phyloP scores from a whole-genome alignment of 1,140 invertebrate species.

The Metopolophium dirhodum region DNA sequence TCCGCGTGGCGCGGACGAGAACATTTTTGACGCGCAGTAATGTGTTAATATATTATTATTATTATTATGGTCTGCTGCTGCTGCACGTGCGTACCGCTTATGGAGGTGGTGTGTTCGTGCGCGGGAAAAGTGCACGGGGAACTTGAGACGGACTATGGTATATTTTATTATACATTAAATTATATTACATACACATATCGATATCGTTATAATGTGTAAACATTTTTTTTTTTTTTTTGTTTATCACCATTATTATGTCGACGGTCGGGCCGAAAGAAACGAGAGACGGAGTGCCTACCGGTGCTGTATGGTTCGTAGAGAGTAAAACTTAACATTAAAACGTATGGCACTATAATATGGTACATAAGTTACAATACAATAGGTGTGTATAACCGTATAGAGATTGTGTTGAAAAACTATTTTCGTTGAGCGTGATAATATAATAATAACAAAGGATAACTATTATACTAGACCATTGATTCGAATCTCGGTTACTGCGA shows the following conservation, averaged over 20 bases:
- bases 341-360: neutral
- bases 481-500: neutral
- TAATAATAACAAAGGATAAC: neutral
- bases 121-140: neutral
- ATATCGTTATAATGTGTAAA: neutral
- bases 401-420: neutral
- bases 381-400: neutral
- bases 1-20: neutral
- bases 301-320: neutral
- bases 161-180: neutral
- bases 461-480: neutral
- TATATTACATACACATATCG: neutral
- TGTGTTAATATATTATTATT: neutral
- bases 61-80: neutral
- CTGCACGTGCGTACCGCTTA: neutral
- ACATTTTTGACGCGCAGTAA: neutral
- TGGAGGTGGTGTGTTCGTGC: neutral
- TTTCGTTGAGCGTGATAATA: neutral
- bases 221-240: neutral
- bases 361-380: neutral
- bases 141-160: neutral
- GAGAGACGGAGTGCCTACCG: neutral
- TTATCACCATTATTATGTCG: neutral
- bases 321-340: conserved; percentile 12
- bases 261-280: neutral